These are phyloP conservation scores for Muntiacus muntjak DNA, from an alignment of 2,113 vertebrate species.

Conservation along the genomic window DNA sequence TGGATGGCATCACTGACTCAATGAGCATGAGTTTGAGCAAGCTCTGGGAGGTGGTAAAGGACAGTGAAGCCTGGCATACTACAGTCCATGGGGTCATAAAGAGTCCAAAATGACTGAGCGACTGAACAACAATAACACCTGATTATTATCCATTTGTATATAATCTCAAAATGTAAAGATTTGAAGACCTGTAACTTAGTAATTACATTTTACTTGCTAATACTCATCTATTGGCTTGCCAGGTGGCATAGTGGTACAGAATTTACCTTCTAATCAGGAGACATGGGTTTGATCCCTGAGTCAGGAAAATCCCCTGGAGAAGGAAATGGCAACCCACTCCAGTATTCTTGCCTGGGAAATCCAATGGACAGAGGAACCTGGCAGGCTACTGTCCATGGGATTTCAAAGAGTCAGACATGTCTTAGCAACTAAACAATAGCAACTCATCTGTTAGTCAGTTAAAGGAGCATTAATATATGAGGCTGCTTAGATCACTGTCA, in stretches of 20 bases:
- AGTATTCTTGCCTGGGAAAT: neutral
- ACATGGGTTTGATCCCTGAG: neutral
- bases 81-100: neutral
- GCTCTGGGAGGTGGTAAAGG: neutral
- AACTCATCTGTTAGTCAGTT: neutral
- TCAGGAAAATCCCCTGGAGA: neutral
- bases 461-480: neutral
- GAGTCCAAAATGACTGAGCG: accelerated
- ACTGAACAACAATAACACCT: neutral
- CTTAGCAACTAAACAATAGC: neutral
- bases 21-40: neutral
- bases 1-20: neutral
- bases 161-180: neutral
- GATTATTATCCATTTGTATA: neutral
- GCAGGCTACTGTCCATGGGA: neutral
- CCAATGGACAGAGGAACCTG: neutral
- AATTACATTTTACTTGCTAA: neutral
- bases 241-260: neutral
- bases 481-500: neutral
- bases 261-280: neutral
- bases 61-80: neutral
- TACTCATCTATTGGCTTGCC: neutral
- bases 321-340: neutral
- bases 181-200: neutral
- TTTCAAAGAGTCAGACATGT: neutral